phyloP scores from a whole-genome alignment of 2,113 vertebrate species.

The Clarias batrachus region DNA sequence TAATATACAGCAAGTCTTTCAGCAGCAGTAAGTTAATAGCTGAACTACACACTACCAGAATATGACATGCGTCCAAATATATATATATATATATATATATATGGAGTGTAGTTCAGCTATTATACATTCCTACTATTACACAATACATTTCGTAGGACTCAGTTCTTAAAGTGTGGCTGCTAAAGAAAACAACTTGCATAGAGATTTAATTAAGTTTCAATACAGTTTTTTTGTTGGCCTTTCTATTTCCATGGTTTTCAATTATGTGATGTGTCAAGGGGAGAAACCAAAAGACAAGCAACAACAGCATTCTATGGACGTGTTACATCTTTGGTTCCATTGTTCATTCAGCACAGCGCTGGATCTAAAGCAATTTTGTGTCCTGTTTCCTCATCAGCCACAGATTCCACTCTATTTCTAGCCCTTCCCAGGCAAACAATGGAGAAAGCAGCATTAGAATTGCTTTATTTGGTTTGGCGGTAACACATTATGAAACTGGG shows the following conservation, averaged over 20 bases:
- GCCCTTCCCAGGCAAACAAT: background rate
- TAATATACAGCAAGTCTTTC: constrained; percentile 6
- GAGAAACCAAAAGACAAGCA: no score
- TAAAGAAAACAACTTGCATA: background rate
- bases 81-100: no score
- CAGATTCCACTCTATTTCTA: background rate
- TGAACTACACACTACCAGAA: background rate
- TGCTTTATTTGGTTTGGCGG: constrained; percentile 6
- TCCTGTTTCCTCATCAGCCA: background rate
- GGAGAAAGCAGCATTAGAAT: background rate
- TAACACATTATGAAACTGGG: constrained; percentile 10
- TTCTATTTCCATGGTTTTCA: background rate
- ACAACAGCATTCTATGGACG: no score
- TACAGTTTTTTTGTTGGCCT: background rate
- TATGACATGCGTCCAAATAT: background rate
- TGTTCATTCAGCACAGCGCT: background rate
- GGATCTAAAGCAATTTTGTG: background rate
- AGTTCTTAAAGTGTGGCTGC: background rate
- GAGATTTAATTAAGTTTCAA: background rate
- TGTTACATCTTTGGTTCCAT: background rate
- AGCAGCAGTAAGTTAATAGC: background rate
- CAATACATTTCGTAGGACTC: background rate
- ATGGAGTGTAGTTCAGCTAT: background rate
- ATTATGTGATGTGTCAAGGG: background rate
- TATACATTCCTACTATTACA: no score